These are phyloP conservation scores for Chloroceryle aenea DNA, from an alignment of 2,113 vertebrate genomes.

Conservation along the genomic window DNA sequence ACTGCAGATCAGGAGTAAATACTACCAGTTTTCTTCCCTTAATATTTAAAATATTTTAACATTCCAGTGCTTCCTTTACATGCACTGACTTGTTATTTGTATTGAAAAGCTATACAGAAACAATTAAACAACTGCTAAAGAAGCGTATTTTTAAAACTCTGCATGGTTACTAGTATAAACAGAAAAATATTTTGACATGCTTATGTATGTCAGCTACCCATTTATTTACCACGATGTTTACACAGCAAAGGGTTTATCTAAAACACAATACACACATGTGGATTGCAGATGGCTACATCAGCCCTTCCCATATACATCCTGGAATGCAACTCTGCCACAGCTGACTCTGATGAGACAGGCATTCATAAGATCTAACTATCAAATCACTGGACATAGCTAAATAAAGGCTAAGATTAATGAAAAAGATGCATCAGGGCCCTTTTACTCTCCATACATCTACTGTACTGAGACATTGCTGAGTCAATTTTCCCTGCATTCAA, in stretches of 20 bases:
- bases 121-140: not conserved
- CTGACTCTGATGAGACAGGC: not conserved
- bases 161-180: not conserved
- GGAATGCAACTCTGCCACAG: not conserved
- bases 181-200: not conserved
- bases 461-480: not conserved
- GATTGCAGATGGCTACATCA: not conserved
- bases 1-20: not conserved
- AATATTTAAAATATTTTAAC: not conserved
- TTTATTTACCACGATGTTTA: not conserved
- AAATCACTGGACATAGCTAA: not conserved
- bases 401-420: not conserved
- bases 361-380: not conserved
- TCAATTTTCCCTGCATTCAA: not conserved
- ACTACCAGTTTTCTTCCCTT: not conserved
- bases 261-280: not conserved
- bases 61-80: not conserved
- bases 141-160: not conserved
- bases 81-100: not conserved
- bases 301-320: not conserved
- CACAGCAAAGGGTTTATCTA: not conserved
- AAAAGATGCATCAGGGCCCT: not conserved
- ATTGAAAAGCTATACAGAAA: not conserved
- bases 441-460: not conserved
- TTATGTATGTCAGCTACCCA: not conserved